phyloP scores from a whole-genome alignment of 2,113 vertebrate species.

The Passer domesticus region DNA sequence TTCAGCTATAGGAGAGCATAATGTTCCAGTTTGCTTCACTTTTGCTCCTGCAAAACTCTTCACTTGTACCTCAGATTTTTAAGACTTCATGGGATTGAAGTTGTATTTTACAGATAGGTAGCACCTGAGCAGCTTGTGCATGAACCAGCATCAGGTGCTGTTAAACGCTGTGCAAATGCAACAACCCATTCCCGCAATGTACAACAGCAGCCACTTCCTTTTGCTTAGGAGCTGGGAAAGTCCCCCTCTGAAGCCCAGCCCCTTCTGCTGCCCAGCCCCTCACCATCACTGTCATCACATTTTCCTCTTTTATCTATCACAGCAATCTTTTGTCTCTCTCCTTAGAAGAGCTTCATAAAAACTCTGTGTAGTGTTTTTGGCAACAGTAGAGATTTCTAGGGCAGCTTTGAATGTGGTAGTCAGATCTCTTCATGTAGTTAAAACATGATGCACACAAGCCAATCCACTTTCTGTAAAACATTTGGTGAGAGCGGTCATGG shows the following conservation, averaged over 20 bases:
- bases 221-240: neutral
- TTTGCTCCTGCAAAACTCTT: neutral
- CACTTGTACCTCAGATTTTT: neutral
- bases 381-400: neutral
- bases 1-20: neutral
- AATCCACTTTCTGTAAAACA: neutral
- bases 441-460: neutral
- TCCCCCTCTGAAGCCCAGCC: neutral
- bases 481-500: neutral
- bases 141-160: neutral
- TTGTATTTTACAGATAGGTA: neutral
- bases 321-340: neutral
- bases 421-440: neutral
- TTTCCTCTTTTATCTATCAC: neutral
- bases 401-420: neutral
- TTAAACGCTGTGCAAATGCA: neutral
- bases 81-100: neutral
- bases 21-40: neutral
- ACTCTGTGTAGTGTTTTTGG: neutral
- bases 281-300: neutral
- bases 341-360: neutral
- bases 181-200: neutral
- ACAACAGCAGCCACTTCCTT: neutral
- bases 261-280: neutral
- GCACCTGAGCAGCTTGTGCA: accelerated